Base-by-base conservation (phyloP, 2,888 invertebrate genomes). In the Lycia hirtaria region DNA sequence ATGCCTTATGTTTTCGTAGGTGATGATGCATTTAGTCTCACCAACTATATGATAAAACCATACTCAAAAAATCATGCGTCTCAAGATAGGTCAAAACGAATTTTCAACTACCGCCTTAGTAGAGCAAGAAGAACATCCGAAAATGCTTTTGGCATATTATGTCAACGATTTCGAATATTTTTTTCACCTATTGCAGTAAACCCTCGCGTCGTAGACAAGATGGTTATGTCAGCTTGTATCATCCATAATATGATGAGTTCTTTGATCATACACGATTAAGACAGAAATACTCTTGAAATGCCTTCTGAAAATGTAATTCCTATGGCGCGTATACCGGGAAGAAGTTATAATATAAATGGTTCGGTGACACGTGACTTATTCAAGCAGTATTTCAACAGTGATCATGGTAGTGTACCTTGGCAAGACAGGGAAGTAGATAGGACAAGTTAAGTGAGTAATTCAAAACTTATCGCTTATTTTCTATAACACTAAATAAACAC, bases 361-460 rank as follows among this genome's bases (percentile, higher is more conserved):
- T 54, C 47, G 47, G 47, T 54, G 47, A 48, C 47, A 51, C 54
- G 54, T 47, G 54, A 54, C 54, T 54, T 54, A 54, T 54, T 54
- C 47, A 55, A 55, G 48, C 55, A 55, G 55, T 55, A 41, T 54
- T 47, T 54, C 54, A 54, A 54, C 54, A 54, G 54, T 54, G 54
- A 54, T 54, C 54, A 15, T 54, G 54, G 47, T 54, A 54, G 54
- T 54, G 54, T 54, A 47, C 54, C 54, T 54, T 54, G 54, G 54
- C 54, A 47, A 54, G 54, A 54, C 47, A 54, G 47, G 47, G 47
- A 47, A 54, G 54, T 54, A 54, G 41, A 54, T 54, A 54, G 54
- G 54, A 54, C 54, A 54, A 54, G 54, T 54, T 54, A 54, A 51
- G 53, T 53, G 45, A 45, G 53, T 53, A 54, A 40, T 47, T 45